Evolutionary conservation across 2,888 invertebrate genomes (phyloP).

Genomic region (Deilephila elpenor): DNA sequence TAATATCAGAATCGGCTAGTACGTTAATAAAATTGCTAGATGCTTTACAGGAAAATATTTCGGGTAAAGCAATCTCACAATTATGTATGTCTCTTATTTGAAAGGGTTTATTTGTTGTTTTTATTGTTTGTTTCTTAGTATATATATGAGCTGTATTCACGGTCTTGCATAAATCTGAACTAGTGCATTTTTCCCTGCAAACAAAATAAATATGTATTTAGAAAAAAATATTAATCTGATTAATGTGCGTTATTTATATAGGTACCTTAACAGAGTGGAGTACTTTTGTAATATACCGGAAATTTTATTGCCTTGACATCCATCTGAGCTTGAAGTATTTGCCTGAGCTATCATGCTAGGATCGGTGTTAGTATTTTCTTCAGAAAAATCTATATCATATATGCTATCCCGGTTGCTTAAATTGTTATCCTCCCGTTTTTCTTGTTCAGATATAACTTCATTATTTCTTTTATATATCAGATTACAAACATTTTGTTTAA

Average conservation of each 20-base stretch:
- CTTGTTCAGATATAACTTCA: neutral
- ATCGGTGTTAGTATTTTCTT: neutral
- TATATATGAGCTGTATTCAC: conserved; percentile 29
- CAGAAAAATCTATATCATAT: neutral
- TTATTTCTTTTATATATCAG: too few species aligned
- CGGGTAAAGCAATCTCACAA: conserved; percentile 50
- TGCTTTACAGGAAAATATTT: conserved; percentile 39
- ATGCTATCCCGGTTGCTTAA: neutral
- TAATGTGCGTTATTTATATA: neutral
- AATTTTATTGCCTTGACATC: conserved; percentile 41
- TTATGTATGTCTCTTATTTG: conserved; percentile 68
- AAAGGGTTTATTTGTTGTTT: conserved; percentile 60
- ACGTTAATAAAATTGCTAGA: neutral
- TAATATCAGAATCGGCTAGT: neutral
- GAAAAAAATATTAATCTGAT: conserved; percentile 10
- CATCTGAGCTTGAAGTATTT: conserved; percentile 16
- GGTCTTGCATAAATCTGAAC: conserved; percentile 25
- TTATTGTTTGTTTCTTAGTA: conserved; percentile 30
- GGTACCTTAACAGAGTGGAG: conserved; percentile 55
- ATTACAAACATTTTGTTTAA: neutral
- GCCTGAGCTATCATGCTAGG: neutral
- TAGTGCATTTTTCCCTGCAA: conserved; percentile 45
- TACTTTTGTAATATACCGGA: conserved; percentile 65
- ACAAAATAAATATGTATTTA: neutral
- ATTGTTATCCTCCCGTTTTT: neutral